Percentiles rank a stretch among this genome's conserved stretches.
These are phyloP conservation scores for Sternotherus odoratus DNA, from an alignment of 2,797 vertebrate species.

Conservation along the genomic window DNA sequence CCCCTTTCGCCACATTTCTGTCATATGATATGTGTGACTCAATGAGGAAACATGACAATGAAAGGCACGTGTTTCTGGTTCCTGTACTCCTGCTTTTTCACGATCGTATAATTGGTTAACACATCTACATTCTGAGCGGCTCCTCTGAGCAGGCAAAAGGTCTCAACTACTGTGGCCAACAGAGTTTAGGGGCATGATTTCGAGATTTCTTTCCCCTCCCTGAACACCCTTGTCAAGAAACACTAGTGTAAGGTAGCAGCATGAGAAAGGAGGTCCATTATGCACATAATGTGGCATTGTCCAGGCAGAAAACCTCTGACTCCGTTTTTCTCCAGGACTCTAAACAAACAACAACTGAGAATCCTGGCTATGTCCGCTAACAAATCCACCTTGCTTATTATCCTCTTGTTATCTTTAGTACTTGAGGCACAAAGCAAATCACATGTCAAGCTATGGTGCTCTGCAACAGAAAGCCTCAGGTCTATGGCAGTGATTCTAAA, in stretches of 20 bases:
- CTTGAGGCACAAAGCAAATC: not conserved
- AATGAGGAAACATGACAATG: not conserved
- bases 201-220: not conserved
- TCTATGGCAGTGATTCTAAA: not conserved
- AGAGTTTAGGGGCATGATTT: not conserved
- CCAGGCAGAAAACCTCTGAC: not conserved
- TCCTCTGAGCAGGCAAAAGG: not conserved
- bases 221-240: not conserved
- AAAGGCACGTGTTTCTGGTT: not conserved
- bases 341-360: not conserved
- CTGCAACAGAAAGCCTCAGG: not conserved
- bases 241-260: not conserved
- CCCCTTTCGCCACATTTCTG: not conserved
- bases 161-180: fast-evolving
- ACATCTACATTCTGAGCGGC: not conserved
- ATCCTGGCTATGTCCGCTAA: not conserved
- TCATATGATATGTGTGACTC: not conserved
- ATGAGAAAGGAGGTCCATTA: not conserved
- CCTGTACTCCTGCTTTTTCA: not conserved
- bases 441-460: not conserved
- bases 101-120: not conserved
- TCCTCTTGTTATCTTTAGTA: not conserved
- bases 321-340: not conserved
- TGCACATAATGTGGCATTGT: not conserved
- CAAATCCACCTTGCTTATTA: not conserved